phyloP scores from a whole-genome alignment of 2,888 invertebrate genomes.

The Galeruca laticollis region DNA sequence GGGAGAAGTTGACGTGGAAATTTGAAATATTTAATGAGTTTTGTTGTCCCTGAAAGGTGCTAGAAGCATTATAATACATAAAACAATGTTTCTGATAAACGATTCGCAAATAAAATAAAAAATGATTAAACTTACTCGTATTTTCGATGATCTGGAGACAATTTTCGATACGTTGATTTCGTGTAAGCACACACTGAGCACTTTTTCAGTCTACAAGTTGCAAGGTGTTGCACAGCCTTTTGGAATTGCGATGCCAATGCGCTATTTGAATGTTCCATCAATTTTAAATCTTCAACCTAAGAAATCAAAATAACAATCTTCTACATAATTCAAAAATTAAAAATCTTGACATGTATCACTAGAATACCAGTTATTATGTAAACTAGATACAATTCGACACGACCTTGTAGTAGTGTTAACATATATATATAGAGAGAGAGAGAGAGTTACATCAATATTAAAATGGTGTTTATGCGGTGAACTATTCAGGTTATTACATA shows the following conservation, averaged over 20 bases:
- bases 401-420: no score
- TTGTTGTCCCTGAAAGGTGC: no score
- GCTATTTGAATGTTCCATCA: constrained; percentile 67
- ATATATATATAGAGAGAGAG: not conserved
- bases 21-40: no score
- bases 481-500: constrained; percentile 35
- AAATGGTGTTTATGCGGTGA: constrained; percentile 32
- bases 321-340: no score
- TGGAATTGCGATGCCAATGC: constrained; percentile 69
- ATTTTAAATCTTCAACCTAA: constrained; percentile 66
- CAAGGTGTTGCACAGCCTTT: constrained; percentile 70
- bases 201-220: constrained; percentile 69
- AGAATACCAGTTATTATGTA: no score
- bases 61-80: no score
- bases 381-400: no score
- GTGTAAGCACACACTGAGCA: constrained; percentile 74
- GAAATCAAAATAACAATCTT: constrained; percentile 36
- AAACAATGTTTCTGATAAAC: no score
- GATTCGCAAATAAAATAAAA: no score
- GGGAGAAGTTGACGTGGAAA: no score
- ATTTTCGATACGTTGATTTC: constrained; percentile 71
- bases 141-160: constrained; percentile 61
- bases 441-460: constrained; percentile 33
- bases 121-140: constrained; percentile 65
- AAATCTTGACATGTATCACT: no score